Evolutionary conservation across 2,888 invertebrate genomes (phyloP).

Genomic region (Diloba caeruleocephala): DNA sequence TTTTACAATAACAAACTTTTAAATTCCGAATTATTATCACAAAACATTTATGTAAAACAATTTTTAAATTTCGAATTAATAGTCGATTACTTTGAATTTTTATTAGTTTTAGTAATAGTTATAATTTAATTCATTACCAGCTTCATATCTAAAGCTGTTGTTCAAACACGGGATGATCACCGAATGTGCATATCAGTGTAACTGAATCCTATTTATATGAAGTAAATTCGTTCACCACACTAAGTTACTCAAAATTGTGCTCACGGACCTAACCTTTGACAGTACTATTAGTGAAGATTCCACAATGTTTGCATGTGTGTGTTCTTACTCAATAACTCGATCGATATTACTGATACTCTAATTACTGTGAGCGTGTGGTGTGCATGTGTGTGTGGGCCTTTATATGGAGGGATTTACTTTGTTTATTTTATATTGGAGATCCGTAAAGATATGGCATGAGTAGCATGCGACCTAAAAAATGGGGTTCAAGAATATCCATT

Average conservation of each 20-base stretch:
- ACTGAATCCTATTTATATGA: conserved; percentile 84
- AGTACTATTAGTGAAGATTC: conserved; percentile 60
- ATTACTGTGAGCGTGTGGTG: conserved; percentile 64
- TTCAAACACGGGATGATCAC: conserved; percentile 65
- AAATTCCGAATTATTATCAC: conserved; percentile 2
- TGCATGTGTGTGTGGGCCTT: conserved; percentile 51
- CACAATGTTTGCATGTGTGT: conserved; percentile 60
- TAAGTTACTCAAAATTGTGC: conserved; percentile 73
- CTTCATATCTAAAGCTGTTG: conserved; percentile 84
- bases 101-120: conserved; percentile 13
- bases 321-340: conserved; percentile 76
- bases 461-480: background rate
- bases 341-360: conserved; percentile 79
- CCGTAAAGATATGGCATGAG: conserved; percentile 27
- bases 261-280: conserved; percentile 87
- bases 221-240: conserved; percentile 81
- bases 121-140: conserved; percentile 72
- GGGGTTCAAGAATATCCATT: too few relatives aligned
- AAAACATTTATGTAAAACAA: conserved; percentile 10
- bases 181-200: conserved; percentile 72
- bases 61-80: background rate
- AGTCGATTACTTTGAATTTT: background rate
- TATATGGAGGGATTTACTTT: conserved; percentile 56
- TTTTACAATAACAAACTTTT: conserved; percentile 18
- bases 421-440: conserved; percentile 57